phyloP scores from a whole-genome alignment of 1,140 invertebrate species.

The Cardiocondyla obscurior region DNA sequence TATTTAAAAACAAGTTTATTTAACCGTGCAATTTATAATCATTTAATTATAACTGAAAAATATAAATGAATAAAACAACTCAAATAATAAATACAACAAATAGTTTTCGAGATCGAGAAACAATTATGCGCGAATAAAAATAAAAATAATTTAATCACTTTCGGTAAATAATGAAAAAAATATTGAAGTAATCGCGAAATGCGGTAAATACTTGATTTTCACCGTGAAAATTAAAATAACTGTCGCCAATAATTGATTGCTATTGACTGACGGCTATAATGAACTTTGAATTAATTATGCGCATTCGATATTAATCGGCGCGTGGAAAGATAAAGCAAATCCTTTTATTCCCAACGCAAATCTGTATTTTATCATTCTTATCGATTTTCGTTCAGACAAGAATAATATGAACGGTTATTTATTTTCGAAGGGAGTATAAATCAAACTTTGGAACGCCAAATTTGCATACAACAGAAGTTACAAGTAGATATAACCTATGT shows the following conservation, averaged over 20 bases:
- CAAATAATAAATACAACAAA: background rate
- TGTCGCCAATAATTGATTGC: conserved; percentile 4
- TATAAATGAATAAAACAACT: background rate
- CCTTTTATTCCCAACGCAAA: background rate
- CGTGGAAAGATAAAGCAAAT: background rate
- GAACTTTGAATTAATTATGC: conserved; percentile 20
- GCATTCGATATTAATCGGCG: background rate
- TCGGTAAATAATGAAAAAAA: background rate
- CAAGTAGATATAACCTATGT: background rate
- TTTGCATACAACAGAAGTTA: background rate
- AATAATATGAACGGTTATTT: conserved; percentile 28
- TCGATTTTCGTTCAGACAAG: conserved; percentile 21
- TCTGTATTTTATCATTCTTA: conserved; percentile 24
- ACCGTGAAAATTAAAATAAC: background rate
- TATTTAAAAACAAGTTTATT: background rate
- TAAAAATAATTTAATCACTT: background rate
- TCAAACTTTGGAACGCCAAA: background rate
- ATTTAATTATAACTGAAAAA: background rate
- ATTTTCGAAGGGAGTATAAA: background rate
- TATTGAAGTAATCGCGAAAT: background rate
- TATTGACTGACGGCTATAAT: background rate
- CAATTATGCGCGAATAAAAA: background rate
- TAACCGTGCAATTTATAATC: background rate
- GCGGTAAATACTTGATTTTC: conserved; percentile 2
- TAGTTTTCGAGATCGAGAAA: background rate